These are phyloP conservation scores for Leucoraja ocellata DNA, from an alignment of 2,797 vertebrate species.

Conservation along the genomic window DNA sequence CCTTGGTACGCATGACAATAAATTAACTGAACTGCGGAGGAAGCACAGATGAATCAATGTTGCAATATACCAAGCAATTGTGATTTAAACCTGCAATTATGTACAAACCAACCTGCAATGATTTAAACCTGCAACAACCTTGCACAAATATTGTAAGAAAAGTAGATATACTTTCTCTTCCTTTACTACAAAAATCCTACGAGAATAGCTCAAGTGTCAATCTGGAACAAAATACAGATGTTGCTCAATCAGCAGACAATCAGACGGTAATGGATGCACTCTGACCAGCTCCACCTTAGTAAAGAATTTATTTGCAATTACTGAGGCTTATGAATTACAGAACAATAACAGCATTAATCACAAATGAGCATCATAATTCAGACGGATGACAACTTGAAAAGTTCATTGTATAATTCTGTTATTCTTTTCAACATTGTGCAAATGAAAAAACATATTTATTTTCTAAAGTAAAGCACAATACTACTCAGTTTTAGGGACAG, in stretches of 20 bases:
- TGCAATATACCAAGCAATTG: background rate
- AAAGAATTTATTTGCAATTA: background rate
- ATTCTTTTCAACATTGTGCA: too few relatives aligned
- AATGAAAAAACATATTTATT: too few relatives aligned
- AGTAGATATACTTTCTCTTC: background rate
- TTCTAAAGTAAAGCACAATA: too few relatives aligned
- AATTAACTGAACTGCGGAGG: too few relatives aligned
- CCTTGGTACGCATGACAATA: too few relatives aligned
- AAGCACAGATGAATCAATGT: background rate
- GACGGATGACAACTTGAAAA: background rate
- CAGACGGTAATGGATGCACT: background rate
- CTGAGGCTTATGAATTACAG: background rate
- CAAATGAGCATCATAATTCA: background rate
- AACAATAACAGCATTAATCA: background rate
- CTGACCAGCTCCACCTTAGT: background rate
- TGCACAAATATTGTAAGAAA: background rate
- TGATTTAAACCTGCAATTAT: background rate
- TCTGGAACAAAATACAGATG: background rate
- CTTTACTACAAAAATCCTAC: background rate
- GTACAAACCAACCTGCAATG: too few relatives aligned
- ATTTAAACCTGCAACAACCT: background rate
- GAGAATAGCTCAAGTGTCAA: background rate
- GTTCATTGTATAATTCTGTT: background rate
- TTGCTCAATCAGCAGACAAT: background rate
- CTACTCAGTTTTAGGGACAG: too few relatives aligned